These are phyloP conservation scores for Oreohelix idahoensis DNA, from an alignment of 1,140 invertebrate genomes.

Conservation along the genomic window DNA sequence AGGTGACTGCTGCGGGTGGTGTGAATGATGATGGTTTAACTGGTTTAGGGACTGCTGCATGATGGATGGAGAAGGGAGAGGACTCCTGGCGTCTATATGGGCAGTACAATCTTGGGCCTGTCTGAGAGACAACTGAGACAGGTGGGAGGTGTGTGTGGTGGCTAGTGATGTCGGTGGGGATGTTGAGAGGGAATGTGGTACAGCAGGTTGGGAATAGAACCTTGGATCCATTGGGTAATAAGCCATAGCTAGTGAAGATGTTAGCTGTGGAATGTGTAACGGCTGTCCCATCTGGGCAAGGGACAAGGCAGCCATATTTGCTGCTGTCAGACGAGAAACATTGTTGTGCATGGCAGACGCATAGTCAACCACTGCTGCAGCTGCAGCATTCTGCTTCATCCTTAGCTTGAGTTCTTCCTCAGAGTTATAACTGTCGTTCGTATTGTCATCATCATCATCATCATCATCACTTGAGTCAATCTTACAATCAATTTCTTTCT, in stretches of 20 bases:
- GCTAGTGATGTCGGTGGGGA: constrained; percentile 41
- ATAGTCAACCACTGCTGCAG: constrained; percentile 17
- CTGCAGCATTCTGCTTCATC: constrained; percentile 12
- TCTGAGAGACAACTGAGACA: constrained; percentile 29
- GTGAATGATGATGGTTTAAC: constrained; percentile 12
- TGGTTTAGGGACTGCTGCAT: constrained; percentile 40
- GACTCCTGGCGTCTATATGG: constrained; percentile 23
- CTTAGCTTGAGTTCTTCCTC: constrained; percentile 39
- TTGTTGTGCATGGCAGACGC: constrained; percentile 29
- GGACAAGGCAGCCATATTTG: constrained; percentile 52
- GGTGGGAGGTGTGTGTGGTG: constrained; percentile 39
- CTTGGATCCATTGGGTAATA: constrained; percentile 67
- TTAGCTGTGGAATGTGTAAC: constrained; percentile 65
- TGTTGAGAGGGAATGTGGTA: constrained; percentile 43
- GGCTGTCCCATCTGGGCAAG: constrained; percentile 54
- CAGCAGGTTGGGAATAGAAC: constrained; percentile 59
- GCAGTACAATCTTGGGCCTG: constrained; percentile 1
- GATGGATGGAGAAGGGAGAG: constrained; percentile 39
- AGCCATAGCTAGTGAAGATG: constrained; percentile 65
- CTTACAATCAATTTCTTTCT: constrained; percentile 21
- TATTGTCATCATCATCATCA: constrained; percentile 33
- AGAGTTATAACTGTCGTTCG: constrained; percentile 38
- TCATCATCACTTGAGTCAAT: not conserved
- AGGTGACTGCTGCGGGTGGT: constrained; percentile 41
- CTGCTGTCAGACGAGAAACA: constrained; percentile 42